phyloP scores from a whole-genome alignment of 2,113 vertebrate genomes.

The Zapus hudsonius region DNA sequence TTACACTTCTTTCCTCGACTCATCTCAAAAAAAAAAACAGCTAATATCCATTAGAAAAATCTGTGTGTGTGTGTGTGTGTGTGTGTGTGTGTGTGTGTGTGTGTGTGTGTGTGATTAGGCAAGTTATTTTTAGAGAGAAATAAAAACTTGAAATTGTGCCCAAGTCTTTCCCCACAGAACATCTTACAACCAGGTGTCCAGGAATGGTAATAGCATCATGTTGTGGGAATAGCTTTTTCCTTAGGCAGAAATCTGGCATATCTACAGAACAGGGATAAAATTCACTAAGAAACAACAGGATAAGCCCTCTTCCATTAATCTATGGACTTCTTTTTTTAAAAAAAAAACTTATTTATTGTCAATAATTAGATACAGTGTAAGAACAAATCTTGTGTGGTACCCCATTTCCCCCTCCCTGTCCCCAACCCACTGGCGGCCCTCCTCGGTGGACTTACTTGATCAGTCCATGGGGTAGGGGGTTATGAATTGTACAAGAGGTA shows the following conservation, averaged over 20 bases:
- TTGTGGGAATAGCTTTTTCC: neutral
- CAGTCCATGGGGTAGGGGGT: too few relatives aligned
- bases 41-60: neutral
- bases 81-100: too few relatives aligned
- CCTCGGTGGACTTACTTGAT: too few relatives aligned
- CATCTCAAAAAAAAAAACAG: neutral
- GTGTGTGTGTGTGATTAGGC: conserved; percentile 15
- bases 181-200: neutral
- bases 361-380: too few relatives aligned
- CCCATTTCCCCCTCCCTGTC: too few relatives aligned
- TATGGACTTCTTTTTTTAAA: neutral
- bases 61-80: conserved; percentile 10
- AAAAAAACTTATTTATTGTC: too few relatives aligned
- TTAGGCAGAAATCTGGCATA: neutral
- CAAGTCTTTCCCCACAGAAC: neutral
- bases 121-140: conserved; percentile 38
- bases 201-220: neutral
- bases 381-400: too few relatives aligned
- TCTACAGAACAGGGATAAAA: neutral
- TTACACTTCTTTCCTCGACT: neutral
- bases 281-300: neutral
- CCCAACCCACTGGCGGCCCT: too few relatives aligned
- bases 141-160: neutral
- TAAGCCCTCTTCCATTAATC: neutral
- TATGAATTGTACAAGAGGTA: too few relatives aligned